These are phyloP conservation scores for Noctua comes DNA, from an alignment of 2,888 invertebrate species.

Conservation along the genomic window DNA sequence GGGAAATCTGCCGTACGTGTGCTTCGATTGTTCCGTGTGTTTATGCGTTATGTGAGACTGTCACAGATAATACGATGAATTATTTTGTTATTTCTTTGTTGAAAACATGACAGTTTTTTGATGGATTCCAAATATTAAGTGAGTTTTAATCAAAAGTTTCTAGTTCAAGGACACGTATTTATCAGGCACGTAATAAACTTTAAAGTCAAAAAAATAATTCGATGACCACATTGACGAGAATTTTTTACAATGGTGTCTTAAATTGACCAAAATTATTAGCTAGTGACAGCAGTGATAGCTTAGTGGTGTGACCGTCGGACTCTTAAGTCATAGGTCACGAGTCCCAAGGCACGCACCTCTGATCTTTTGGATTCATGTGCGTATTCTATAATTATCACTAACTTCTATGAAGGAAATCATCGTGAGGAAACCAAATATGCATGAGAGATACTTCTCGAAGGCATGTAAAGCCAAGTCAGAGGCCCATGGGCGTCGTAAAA, in stretches of 20 bases:
- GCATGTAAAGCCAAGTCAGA: no score
- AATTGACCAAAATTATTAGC: not conserved
- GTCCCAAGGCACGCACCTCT: no score
- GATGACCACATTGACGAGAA: not conserved
- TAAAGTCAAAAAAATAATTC: not conserved
- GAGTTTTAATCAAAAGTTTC: not conserved
- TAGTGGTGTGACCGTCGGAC: no score
- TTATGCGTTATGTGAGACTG: conserved; percentile 48
- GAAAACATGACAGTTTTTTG: not conserved
- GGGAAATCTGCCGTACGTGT: conserved; percentile 75
- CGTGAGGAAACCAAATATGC: not conserved
- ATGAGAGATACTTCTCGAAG: no score
- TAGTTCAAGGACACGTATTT: not conserved
- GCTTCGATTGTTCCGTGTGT: conserved; percentile 63
- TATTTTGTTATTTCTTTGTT: not conserved
- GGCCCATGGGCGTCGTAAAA: no score
- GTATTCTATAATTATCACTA: no score
- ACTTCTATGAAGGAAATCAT: no score
- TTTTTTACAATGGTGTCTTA: not conserved
- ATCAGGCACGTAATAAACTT: not conserved
- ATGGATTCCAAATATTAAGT: not conserved
- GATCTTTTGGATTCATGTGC: no score
- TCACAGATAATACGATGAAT: not conserved
- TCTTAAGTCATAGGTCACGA: no score
- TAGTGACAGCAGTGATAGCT: no score